Evolutionary conservation across 2,888 invertebrate genomes (phyloP).

Genomic region (Cephus runcator): DNA sequence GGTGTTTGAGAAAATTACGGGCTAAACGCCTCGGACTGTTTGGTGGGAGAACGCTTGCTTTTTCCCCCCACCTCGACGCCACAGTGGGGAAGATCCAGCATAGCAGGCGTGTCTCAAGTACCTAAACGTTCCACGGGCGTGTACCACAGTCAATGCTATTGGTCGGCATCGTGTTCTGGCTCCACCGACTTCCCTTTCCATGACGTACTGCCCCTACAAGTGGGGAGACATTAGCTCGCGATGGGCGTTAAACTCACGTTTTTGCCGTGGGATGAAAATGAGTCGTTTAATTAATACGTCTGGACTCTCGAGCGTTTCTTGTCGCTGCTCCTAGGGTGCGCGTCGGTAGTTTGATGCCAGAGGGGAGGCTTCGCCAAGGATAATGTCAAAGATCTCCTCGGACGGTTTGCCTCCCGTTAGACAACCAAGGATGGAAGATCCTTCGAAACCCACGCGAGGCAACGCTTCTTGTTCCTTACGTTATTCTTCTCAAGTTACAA

Average conservation of each 20-base stretch:
- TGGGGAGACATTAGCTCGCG: conserved; percentile 47
- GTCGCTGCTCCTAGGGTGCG: conserved; percentile 23
- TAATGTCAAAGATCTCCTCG: not conserved
- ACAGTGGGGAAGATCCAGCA: not conserved
- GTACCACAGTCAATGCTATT: conserved; percentile 35
- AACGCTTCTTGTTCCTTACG: not conserved
- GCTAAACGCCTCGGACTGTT: conserved; percentile 51
- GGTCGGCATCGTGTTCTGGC: conserved; percentile 27
- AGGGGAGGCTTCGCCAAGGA: not conserved
- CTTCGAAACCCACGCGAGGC: not conserved
- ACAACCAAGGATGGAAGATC: not conserved
- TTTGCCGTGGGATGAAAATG: conserved; percentile 62
- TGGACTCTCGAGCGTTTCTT: conserved; percentile 49
- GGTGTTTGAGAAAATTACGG: conserved; percentile 65
- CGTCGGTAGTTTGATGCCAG: not conserved
- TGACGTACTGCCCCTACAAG: conserved; percentile 16
- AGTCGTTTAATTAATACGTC: conserved; percentile 66
- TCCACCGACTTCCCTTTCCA: conserved; percentile 14
- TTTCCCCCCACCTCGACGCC: not conserved
- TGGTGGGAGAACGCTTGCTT: conserved; percentile 36
- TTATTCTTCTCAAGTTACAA: not conserved
- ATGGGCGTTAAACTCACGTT: conserved; percentile 62
- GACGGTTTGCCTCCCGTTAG: not conserved
- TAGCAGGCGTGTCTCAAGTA: conserved; percentile 27
- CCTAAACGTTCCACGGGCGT: conserved; percentile 40